These are phyloP conservation scores for Luscinia megarhynchos DNA, from an alignment of 2,797 vertebrate genomes.

Conservation along the genomic window DNA sequence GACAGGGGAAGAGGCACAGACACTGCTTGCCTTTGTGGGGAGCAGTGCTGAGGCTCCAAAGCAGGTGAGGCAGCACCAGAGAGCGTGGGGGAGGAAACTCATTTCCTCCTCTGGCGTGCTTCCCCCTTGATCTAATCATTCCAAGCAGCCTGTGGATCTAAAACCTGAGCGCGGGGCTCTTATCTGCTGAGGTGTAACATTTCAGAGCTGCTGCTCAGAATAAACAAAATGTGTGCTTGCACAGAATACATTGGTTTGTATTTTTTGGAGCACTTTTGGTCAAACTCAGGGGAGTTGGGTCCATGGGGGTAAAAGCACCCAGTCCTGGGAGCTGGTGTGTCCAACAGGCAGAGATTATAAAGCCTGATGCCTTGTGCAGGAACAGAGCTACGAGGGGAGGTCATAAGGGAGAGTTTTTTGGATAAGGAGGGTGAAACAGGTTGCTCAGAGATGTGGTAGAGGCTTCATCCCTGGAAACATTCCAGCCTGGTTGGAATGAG, in stretches of 20 bases:
- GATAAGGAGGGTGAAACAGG: neutral
- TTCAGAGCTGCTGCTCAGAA: neutral
- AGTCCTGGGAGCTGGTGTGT: neutral
- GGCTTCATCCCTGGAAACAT: neutral
- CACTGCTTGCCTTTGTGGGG: fast-evolving
- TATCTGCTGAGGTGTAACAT: neutral
- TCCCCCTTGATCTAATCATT: constrained; percentile 13
- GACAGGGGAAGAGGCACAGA: neutral
- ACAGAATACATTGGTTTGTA: neutral
- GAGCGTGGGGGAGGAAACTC: neutral
- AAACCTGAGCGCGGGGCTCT: fast-evolving
- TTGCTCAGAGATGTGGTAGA: neutral
- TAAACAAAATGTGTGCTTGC: neutral
- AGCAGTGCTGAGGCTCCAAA: neutral
- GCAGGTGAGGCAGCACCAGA: neutral
- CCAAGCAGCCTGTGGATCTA: neutral
- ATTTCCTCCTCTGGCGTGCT: neutral
- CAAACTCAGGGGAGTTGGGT: neutral
- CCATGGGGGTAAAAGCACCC: fast-evolving
- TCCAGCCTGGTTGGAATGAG: neutral
- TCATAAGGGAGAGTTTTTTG: neutral
- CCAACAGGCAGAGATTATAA: neutral
- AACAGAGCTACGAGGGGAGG: neutral
- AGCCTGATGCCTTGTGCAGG: neutral
- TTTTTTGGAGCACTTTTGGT: neutral